phyloP scores from a whole-genome alignment of 2,113 vertebrate genomes.

The Bucco capensis region DNA sequence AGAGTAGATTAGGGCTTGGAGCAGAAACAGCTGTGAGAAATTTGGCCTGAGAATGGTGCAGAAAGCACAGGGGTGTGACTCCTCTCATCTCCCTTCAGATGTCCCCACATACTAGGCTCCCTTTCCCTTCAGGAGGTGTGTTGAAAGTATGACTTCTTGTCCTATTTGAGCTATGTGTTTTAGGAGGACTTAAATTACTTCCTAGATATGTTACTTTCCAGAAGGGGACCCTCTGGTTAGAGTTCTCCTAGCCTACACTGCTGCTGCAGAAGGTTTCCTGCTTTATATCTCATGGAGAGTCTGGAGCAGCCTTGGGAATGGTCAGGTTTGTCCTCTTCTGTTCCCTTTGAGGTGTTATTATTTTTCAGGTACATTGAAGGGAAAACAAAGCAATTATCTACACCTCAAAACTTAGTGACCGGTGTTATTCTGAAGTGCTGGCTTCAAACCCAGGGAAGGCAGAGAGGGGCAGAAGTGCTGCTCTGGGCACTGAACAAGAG shows the following conservation, averaged over 20 bases:
- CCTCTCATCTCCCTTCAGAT: background rate
- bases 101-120: background rate
- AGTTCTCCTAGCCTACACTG: background rate
- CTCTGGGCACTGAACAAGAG: background rate
- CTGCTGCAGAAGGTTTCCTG: background rate
- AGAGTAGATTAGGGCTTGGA: background rate
- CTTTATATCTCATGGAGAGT: background rate
- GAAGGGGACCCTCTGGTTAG: background rate
- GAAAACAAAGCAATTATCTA: background rate
- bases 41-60: background rate
- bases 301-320: background rate
- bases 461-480: background rate
- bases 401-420: background rate
- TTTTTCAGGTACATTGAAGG: background rate
- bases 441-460: background rate
- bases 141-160: background rate
- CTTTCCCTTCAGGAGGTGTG: background rate
- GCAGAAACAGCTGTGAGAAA: constrained; percentile 34
- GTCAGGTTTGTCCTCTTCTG: background rate
- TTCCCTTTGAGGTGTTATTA: fast-evolving
- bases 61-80: constrained; percentile 36
- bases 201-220: background rate
- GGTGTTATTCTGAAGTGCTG: background rate
- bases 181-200: background rate
- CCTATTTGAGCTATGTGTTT: background rate